Conservation (phyloP, 2,797 vertebrate genomes). For the Catostomus latipinnis region DNA sequence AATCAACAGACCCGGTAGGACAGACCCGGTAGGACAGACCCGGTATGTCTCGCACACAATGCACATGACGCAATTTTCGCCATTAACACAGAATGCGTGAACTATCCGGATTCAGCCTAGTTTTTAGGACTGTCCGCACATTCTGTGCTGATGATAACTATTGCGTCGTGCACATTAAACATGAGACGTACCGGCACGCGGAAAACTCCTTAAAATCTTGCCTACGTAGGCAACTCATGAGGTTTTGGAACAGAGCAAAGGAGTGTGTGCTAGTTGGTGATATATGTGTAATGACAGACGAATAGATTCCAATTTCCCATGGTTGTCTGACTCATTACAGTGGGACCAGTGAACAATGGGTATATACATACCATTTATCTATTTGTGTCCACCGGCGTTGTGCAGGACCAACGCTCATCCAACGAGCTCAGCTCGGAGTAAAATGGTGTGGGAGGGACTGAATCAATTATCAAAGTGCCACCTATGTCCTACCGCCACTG, state of each 20-base stretch:
- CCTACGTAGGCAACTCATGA: neutral
- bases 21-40: too few species aligned
- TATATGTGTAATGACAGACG: conserved; percentile 13
- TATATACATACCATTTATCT: conserved; percentile 9
- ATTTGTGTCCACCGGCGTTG: conserved; percentile 13
- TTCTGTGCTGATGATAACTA: neutral
- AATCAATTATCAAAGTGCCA: conserved; percentile 30
- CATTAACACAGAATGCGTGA: too few species aligned
- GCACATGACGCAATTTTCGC: too few species aligned
- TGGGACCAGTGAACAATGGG: conserved; percentile 17
- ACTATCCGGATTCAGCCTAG: too few species aligned
- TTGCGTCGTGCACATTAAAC: too few species aligned
- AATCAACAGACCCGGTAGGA: too few species aligned
- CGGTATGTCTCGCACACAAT: too few species aligned
- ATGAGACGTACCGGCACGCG: too few species aligned
- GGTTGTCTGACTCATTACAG: conserved; percentile 10
- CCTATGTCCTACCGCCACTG: neutral
- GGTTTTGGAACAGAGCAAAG: conserved; percentile 1
- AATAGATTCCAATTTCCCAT: conserved; percentile 19
- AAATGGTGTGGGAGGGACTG: neutral
- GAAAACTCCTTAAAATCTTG: neutral
- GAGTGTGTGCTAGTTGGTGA: conserved; percentile 32
- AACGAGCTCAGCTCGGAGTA: neutral
- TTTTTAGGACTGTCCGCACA: too few species aligned
- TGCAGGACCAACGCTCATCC: neutral